These are phyloP conservation scores for Thamnaconus septentrionalis DNA, from an alignment of 2,113 vertebrate genomes.

Conservation along the genomic window DNA sequence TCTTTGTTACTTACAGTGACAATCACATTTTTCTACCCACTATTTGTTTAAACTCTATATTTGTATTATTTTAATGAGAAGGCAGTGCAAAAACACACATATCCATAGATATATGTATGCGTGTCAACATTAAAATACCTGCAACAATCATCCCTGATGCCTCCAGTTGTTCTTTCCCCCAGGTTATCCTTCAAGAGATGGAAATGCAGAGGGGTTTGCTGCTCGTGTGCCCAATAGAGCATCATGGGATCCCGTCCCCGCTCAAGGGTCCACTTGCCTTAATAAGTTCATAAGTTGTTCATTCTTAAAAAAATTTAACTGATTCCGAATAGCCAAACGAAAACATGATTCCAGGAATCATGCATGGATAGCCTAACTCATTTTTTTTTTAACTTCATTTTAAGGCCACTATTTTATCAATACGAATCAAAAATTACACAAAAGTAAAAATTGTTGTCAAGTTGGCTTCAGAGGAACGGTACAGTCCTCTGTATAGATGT, in stretches of 20 bases:
- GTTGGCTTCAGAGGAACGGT: conserved; percentile 25
- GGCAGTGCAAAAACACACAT: conserved; percentile 85
- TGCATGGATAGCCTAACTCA: conserved; percentile 18
- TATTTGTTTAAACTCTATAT: conserved; percentile 40
- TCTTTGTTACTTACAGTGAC: conserved; percentile 47
- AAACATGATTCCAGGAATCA: conserved; percentile 41
- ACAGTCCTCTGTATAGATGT: conserved; percentile 18
- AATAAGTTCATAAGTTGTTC: conserved; percentile 47
- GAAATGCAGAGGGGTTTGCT: conserved; percentile 74
- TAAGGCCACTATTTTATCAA: conserved; percentile 46
- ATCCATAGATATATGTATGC: conserved; percentile 85
- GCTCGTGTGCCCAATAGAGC: conserved; percentile 71
- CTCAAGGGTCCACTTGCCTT: conserved; percentile 69
- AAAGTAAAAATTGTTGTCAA: conserved; percentile 37
- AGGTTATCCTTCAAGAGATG: conserved; percentile 81
- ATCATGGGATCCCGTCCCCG: conserved; percentile 69
- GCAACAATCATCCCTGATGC: conserved; percentile 79
- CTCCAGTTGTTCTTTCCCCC: conserved; percentile 82
- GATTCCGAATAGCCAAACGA: conserved; percentile 37
- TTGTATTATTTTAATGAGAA: conserved; percentile 73
- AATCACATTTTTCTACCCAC: conserved; percentile 46
- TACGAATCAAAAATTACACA: conserved; percentile 39
- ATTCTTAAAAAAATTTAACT: conserved; percentile 39
- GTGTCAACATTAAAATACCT: conserved; percentile 83
- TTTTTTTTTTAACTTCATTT: conserved; percentile 4